A percentile compares a stretch with the other conserved stretches of the same genome.
These are phyloP conservation scores for Leptoclinus maculatus DNA, from an alignment of 2,797 vertebrate genomes.

Conservation along the genomic window DNA sequence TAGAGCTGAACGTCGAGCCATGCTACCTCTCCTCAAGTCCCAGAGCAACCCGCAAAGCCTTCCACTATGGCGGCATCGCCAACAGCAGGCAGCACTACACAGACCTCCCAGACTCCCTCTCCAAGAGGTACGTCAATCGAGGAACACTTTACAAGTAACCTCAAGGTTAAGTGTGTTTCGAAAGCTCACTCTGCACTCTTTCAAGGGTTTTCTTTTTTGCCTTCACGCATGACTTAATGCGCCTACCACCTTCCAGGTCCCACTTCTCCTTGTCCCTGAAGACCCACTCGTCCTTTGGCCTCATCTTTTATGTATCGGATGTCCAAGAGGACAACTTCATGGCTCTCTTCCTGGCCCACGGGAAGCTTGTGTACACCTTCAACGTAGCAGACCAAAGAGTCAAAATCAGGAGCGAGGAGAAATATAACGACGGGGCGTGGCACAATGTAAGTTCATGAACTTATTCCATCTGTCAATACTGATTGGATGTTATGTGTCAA, in stretches of 20 bases:
- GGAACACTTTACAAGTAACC: slow-evolving; percentile 2
- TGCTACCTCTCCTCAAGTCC: slow-evolving; percentile 87
- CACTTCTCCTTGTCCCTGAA: slow-evolving; percentile 92
- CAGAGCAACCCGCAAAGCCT: slow-evolving; percentile 79
- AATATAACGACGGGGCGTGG: slow-evolving; percentile 92
- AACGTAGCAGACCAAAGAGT: slow-evolving; percentile 87
- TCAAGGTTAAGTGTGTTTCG: slow-evolving; percentile 5
- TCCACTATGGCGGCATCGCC: slow-evolving; percentile 89
- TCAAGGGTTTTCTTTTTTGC: slow-evolving; percentile 10
- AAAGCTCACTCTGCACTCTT: slow-evolving; percentile 6
- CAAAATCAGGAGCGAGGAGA: slow-evolving; percentile 89
- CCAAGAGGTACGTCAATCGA: slow-evolving; percentile 83
- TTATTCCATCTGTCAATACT: not conserved
- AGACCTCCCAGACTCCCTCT: slow-evolving; percentile 85
- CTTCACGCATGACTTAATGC: slow-evolving; percentile 23
- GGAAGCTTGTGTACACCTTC: slow-evolving; percentile 91
- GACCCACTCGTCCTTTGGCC: slow-evolving; percentile 90
- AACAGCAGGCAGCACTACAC: slow-evolving; percentile 93
- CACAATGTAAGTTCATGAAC: slow-evolving; percentile 88
- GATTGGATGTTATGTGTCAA: not conserved
- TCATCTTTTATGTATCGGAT: slow-evolving; percentile 93
- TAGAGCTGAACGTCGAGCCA: slow-evolving; percentile 67
- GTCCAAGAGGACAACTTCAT: slow-evolving; percentile 90
- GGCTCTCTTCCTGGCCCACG: slow-evolving; percentile 89
- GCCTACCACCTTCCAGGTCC: slow-evolving; percentile 80